Base-by-base conservation (phyloP, 2,888 invertebrate species). In the Synanthedon andrenaeformis region DNA sequence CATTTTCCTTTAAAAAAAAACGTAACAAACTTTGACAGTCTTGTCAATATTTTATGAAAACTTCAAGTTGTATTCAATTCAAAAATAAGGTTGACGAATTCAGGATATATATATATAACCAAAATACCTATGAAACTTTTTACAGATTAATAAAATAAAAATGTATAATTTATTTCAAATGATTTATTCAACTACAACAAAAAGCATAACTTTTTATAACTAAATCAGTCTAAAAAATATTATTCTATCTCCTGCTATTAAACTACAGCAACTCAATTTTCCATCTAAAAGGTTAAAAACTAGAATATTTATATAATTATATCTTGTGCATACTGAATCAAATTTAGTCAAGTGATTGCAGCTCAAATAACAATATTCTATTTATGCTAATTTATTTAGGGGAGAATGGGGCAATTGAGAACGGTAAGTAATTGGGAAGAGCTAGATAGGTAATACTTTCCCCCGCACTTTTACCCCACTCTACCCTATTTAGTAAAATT, bases 141-240 rank as follows among this genome's bases (percentile, higher is more conserved):
- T 1, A 45, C 5, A n/a, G 8, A 12, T n/a, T 12, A 6, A 1
- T 45, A 13, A 45, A 45, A 45, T 45, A 49, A 23, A 23, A 49
- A 49, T 13, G 17, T 49, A n/a, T 13, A 49, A 49, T 17, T 49
- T 49, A 8, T 11, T 23, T 49, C 49, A 80, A 78, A 80, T 75
- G 76, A 74, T 87, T 85, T 85, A 85, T 79, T 87, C 71, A 85
- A 85, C 85, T 86, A 85, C 86, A 86, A 85, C 83, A 84, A 86
- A 86, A 87, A 85, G 80, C 85, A 82, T 84, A 84, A 85, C 79
- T 78, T 84, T 82, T 82, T 77, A 79, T 64, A 87, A 86, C 86
- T 86, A 87, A 87, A 85, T 87, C 87, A 87, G 87, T 87, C 87
- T 87, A 87, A 86, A 85, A 83, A 84, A 23, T 23, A 23, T 23